Percentiles rank a stretch among this genome's conserved stretches.
Evolutionary conservation across 2,888 invertebrate species (phyloP).

Genomic region (Drosophila anomelani): DNA sequence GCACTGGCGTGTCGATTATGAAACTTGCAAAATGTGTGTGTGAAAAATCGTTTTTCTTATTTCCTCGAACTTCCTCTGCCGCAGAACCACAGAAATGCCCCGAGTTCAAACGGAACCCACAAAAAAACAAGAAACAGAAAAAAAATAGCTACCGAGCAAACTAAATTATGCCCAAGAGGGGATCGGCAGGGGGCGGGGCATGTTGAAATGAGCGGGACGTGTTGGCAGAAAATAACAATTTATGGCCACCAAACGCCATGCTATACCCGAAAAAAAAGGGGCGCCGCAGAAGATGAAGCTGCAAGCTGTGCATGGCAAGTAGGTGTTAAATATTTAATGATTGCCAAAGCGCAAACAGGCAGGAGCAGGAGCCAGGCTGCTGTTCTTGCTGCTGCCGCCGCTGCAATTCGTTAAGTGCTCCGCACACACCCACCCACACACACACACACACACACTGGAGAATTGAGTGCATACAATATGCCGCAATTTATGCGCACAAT

Average conservation of each 20-base stretch:
- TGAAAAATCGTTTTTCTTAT: slow-evolving; percentile 2
- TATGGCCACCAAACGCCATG: slow-evolving; percentile 19
- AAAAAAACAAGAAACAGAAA: not conserved
- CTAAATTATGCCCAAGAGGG: slow-evolving; percentile 31
- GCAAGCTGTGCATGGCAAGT: slow-evolving; percentile 50
- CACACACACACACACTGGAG: slow-evolving; percentile 10
- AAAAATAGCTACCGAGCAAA: slow-evolving; percentile 1
- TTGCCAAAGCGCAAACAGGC: slow-evolving; percentile 53
- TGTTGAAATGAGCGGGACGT: slow-evolving; percentile 44
- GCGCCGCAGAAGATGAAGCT: slow-evolving; percentile 12
- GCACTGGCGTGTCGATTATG: not conserved
- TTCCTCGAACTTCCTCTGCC: not conserved
- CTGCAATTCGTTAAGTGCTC: slow-evolving; percentile 62
- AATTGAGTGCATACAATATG: slow-evolving; percentile 45
- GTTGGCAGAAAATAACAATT: slow-evolving; percentile 45
- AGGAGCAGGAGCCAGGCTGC: slow-evolving; percentile 16
- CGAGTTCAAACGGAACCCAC: slow-evolving; percentile 14
- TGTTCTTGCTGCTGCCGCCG: slow-evolving; percentile 11
- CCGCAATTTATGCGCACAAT: slow-evolving; percentile 56
- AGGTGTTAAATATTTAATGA: slow-evolving; percentile 71
- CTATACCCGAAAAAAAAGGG: not conserved
- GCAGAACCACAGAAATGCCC: not conserved
- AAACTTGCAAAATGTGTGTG: slow-evolving; percentile 13
- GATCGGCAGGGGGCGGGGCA: slow-evolving; percentile 13
- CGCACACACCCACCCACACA: slow-evolving; percentile 12